These are phyloP conservation scores for Jacana jacana DNA, from an alignment of 2,113 vertebrate genomes.

Conservation along the genomic window DNA sequence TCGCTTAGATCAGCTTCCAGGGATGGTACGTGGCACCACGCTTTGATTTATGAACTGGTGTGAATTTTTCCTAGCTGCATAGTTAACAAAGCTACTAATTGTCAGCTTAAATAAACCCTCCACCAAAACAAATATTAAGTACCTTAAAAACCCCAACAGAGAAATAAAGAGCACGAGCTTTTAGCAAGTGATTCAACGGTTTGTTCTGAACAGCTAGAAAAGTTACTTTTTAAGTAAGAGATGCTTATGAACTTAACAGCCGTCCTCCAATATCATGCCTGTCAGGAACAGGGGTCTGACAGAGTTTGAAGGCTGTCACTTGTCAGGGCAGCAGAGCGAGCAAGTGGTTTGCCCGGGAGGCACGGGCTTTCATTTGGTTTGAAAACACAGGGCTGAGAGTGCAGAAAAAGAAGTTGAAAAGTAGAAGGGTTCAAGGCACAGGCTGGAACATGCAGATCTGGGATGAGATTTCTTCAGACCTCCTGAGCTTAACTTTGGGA, in stretches of 20 bases:
- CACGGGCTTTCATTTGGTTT: background rate
- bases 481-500: background rate
- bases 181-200: background rate
- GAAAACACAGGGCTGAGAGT: background rate
- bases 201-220: background rate
- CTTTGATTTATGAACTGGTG: background rate
- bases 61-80: background rate
- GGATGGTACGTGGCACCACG: background rate
- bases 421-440: background rate
- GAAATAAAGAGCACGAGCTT: background rate
- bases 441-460: background rate
- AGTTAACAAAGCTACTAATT: background rate
- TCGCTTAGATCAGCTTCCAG: background rate
- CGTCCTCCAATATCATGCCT: background rate
- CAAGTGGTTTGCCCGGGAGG: background rate
- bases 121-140: background rate
- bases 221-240: background rate
- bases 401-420: background rate
- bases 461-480: background rate
- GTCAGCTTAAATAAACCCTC: slow-evolving; percentile 5
- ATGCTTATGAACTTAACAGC: background rate
- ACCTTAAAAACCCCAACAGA: background rate
- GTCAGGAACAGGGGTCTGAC: background rate
- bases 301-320: background rate
- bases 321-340: background rate